A percentile compares a stretch with the other conserved stretches of the same genome.
Conservation (phyloP, 1,140 invertebrate species). For the Procambarus virginalis region DNA sequence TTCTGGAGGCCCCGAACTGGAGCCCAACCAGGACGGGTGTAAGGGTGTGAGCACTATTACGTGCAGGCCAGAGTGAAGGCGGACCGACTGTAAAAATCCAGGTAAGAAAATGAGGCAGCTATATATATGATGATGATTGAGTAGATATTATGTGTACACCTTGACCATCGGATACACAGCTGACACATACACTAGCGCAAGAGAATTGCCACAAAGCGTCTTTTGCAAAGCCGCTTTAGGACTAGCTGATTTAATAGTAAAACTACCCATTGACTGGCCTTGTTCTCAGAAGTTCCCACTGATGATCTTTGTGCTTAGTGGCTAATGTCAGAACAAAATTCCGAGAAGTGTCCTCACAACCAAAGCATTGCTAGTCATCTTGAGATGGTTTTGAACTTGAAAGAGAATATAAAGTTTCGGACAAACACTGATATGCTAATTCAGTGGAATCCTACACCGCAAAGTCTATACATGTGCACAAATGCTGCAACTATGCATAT, state of each 20-base stretch:
- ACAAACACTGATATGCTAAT: constrained; percentile 62
- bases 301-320: background rate
- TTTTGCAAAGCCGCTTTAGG: background rate
- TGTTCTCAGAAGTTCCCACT: background rate
- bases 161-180: too few species aligned
- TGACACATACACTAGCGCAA: too few species aligned
- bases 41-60: too few species aligned
- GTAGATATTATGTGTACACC: too few species aligned
- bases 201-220: background rate
- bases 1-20: too few species aligned
- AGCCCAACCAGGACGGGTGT: too few species aligned
- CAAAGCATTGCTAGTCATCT: constrained; percentile 6
- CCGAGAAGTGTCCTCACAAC: background rate
- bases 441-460: constrained; percentile 25
- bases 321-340: background rate
- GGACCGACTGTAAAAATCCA: too few species aligned
- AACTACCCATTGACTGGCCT: background rate
- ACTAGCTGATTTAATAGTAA: background rate
- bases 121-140: too few species aligned
- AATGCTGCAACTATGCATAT: constrained; percentile 19
- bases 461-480: constrained; percentile 32
- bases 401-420: constrained; percentile 57
- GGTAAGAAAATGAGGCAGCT: too few species aligned
- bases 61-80: too few species aligned
- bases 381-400: constrained; percentile 29